Base-by-base conservation (phyloP, 2,113 vertebrate species). In the Ptychochromis oligacanthus region DNA sequence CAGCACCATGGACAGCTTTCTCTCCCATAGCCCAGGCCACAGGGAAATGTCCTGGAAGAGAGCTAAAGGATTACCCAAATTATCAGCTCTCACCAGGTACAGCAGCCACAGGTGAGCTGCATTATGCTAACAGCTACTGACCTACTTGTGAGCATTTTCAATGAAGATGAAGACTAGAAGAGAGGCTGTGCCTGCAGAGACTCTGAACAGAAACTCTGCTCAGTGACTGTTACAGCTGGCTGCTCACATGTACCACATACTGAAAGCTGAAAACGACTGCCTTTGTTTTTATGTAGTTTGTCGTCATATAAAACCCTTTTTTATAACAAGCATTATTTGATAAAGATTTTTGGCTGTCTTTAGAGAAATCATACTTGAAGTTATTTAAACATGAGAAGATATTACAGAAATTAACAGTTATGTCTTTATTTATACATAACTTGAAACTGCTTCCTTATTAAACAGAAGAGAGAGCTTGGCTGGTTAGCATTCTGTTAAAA, bases 61-160 rank as follows among this genome's bases (percentile, higher is more conserved):
- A 87, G 67, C 67, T 40, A 38, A 79, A 77, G 80, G 84, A 89
- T 87, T 88, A 75, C 14, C 26, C 24, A 80, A 87, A 80, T 77
- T 59, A 85, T 87, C 75, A 70, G 74, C 61, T 60, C 74, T 56
- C 67, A 65, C 70, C 87, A 81, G 81, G 83, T 84, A 72, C 77
- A 43, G 72, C 81, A 67, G 81, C 80, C 76, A 86, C 83, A 86
- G 86, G 88, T 87, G 79, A 56, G 60, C 74, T 84, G 79, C 79
- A 80, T 82, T 87, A 88, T 75, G 46, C 67, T 72, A 84, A 82
- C 46, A 88, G 56, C 74, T n/a, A 52, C 83, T 91, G 89, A 92
- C 91, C 91, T 83, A 91, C 49, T 79, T 91, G 75, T 67, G 38
- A 80, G 78, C n/a, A 77, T 70, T 81, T 79, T 57, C 22, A 80